These are phyloP conservation scores for Delphinus delphis DNA, from an alignment of 2,113 vertebrate genomes.

Conservation along the genomic window DNA sequence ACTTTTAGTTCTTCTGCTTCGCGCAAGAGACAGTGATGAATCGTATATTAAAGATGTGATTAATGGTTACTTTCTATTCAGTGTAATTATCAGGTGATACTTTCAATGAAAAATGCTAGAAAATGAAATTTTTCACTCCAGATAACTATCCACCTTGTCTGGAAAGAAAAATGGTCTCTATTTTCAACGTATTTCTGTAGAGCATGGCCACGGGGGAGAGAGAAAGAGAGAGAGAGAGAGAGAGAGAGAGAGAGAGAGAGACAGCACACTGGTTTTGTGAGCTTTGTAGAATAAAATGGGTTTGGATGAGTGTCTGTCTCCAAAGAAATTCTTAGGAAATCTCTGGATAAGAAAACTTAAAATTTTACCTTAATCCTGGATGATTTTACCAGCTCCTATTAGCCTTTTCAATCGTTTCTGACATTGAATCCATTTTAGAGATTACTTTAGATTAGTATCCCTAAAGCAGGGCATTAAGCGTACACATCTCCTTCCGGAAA, in stretches of 20 bases:
- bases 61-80: constrained; percentile 84
- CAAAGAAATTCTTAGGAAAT: constrained; percentile 69
- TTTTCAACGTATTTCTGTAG: constrained; percentile 79
- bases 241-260: neutral
- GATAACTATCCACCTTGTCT: constrained; percentile 83
- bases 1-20: constrained; percentile 78
- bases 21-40: constrained; percentile 79
- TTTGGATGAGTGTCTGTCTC: constrained; percentile 72
- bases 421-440: neutral
- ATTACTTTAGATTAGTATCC: constrained; percentile 23
- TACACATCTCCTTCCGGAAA: neutral
- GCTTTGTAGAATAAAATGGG: constrained; percentile 68
- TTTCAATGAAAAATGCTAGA: constrained; percentile 84
- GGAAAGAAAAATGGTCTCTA: constrained; percentile 84
- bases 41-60: constrained; percentile 83
- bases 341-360: constrained; percentile 46
- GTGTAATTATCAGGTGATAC: constrained; percentile 83
- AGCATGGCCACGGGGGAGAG: constrained; percentile 69
- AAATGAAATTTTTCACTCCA: constrained; percentile 86
- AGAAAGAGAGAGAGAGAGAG: neutral
- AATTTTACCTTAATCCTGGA: constrained; percentile 50
- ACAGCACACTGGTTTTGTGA: constrained; percentile 47
- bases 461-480: neutral
- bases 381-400: constrained; percentile 22
- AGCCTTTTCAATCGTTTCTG: neutral